Conservation (phyloP, 2,797 vertebrate species). For the Anguilla megastoma region DNA sequence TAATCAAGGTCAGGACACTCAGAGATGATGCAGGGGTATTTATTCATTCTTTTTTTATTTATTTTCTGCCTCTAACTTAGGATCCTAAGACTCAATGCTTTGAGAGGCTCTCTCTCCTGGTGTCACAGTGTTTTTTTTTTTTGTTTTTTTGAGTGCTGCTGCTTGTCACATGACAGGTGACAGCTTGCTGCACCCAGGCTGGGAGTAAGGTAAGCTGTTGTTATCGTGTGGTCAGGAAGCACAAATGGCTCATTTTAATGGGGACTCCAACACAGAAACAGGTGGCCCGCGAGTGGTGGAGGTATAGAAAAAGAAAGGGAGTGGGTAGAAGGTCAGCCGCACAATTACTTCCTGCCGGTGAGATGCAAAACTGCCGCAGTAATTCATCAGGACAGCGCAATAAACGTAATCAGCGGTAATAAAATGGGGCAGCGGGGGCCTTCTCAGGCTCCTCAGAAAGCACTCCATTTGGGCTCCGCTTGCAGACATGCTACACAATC, state of each 20-base stretch:
- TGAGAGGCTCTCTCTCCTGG: not conserved
- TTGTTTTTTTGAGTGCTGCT: not conserved
- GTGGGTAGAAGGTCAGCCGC: not conserved
- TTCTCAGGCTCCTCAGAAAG: not conserved
- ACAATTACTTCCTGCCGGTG: not conserved
- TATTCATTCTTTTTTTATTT: not conserved
- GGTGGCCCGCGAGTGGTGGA: not conserved
- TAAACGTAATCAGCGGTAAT: not conserved
- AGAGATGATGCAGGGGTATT: not conserved
- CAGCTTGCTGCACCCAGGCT: not conserved
- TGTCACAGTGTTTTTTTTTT: not conserved
- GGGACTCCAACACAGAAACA: not conserved
- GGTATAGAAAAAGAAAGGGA: not conserved
- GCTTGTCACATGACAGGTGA: not conserved
- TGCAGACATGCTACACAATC: not conserved
- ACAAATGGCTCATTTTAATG: not conserved
- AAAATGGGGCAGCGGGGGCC: not conserved
- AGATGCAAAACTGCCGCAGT: not conserved
- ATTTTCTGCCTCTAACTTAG: not conserved
- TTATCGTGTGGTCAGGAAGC: not conserved
- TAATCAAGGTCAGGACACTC: not conserved
- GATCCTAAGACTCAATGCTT: not conserved
- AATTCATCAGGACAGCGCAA: not conserved
- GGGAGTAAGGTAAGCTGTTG: not conserved
- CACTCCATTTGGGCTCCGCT: not conserved